Percentiles rank a stretch among this genome's conserved stretches.
Evolutionary conservation across 2,888 invertebrate genomes (phyloP).

Genomic region (Eupithecia exiguata): DNA sequence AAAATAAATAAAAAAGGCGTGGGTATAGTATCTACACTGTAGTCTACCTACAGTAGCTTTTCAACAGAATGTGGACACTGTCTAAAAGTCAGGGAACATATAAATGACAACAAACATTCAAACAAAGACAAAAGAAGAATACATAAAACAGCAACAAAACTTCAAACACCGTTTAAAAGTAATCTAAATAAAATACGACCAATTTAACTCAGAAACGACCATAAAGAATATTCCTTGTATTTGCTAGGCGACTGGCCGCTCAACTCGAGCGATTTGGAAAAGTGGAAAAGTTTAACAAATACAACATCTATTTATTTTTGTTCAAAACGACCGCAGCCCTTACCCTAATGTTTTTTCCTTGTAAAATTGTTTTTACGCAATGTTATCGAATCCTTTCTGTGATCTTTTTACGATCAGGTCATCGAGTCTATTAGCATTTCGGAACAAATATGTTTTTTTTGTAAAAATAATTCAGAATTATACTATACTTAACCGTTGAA

Average conservation of each 20-base stretch:
- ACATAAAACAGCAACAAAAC: slow-evolving; percentile 29
- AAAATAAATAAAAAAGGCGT: neutral
- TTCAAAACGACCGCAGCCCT: slow-evolving; percentile 2
- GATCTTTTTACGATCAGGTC: slow-evolving; percentile 1
- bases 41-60: neutral
- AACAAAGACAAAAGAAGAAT: slow-evolving; percentile 5
- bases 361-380: slow-evolving; percentile 1
- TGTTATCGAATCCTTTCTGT: neutral
- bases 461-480: neutral
- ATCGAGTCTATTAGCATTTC: neutral
- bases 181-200: slow-evolving; percentile 53
- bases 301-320: slow-evolving; percentile 12
- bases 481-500: neutral
- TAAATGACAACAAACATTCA: neutral
- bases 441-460: neutral
- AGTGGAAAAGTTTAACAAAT: slow-evolving; percentile 31
- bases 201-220: slow-evolving; percentile 51
- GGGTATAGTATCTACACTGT: neutral
- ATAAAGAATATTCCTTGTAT: slow-evolving; percentile 34
- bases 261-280: slow-evolving; percentile 32
- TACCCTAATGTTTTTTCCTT: neutral
- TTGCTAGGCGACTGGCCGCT: slow-evolving; percentile 30
- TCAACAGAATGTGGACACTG: neutral
- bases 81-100: neutral
- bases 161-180: slow-evolving; percentile 49